These are phyloP conservation scores for Diabrotica virgifera DNA, from an alignment of 1,140 invertebrate genomes.

Conservation along the genomic window DNA sequence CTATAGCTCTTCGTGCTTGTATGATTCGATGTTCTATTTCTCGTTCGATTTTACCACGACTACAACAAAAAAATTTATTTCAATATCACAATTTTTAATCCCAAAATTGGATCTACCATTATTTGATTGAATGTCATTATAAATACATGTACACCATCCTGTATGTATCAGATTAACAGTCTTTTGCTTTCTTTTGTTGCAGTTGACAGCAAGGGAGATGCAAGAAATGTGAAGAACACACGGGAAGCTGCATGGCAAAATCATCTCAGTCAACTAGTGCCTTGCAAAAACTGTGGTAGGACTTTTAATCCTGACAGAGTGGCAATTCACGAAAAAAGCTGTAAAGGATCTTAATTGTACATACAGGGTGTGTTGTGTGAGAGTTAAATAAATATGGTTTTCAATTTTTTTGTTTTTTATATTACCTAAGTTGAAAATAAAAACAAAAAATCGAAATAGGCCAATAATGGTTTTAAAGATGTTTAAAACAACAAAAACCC, in stretches of 20 bases:
- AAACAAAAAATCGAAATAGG: too few species aligned
- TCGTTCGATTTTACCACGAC: too few species aligned
- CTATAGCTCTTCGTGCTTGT: too few species aligned
- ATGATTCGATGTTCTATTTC: too few species aligned
- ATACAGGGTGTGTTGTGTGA: not conserved
- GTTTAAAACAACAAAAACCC: too few species aligned
- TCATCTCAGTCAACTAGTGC: constrained; percentile 58
- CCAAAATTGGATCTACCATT: too few species aligned
- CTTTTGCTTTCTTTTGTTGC: constrained; percentile 14
- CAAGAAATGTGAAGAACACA: constrained; percentile 53
- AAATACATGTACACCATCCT: too few species aligned
- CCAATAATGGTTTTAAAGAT: too few species aligned
- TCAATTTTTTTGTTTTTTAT: constrained; percentile 5
- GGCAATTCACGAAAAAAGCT: constrained; percentile 63
- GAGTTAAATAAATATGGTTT: not conserved
- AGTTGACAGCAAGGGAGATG: constrained; percentile 45
- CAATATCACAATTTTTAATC: too few species aligned
- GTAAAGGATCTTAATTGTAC: constrained; percentile 46
- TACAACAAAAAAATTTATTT: too few species aligned
- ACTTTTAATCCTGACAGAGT: constrained; percentile 71
- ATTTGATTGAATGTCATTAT: too few species aligned
- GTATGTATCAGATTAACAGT: too few species aligned
- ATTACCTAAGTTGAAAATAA: not conserved
- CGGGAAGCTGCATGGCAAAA: constrained; percentile 59
- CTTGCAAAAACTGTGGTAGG: constrained; percentile 64